Evolutionary conservation across 1,140 invertebrate genomes (phyloP).

Genomic region (Camponotus vicinus): DNA sequence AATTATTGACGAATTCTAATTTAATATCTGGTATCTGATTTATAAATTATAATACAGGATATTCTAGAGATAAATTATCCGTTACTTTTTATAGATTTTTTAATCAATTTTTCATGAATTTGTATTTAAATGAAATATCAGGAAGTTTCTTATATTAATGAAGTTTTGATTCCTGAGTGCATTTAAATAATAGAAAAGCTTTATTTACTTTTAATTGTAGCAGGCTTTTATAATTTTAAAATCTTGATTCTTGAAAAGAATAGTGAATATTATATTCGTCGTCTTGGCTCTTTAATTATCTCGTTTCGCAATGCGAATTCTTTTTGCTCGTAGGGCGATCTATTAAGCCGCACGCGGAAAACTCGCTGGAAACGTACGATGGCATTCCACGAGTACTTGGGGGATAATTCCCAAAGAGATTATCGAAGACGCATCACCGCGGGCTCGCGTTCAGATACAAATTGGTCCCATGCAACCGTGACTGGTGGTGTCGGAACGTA

Average conservation of each 20-base stretch:
- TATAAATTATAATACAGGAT: neutral
- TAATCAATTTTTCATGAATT: neutral
- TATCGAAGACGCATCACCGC: slow-evolving; percentile 77
- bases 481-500: slow-evolving; percentile 53
- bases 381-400: slow-evolving; percentile 39
- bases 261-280: neutral
- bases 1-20: neutral
- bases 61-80: neutral
- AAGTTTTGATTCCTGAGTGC: neutral
- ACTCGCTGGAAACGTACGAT: slow-evolving; percentile 45
- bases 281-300: slow-evolving; percentile 24
- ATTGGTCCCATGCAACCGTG: slow-evolving; percentile 78
- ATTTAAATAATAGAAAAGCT: neutral
- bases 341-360: slow-evolving; percentile 19
- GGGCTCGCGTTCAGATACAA: slow-evolving; percentile 76
- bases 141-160: neutral
- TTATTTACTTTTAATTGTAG: neutral
- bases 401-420: slow-evolving; percentile 75
- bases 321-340: slow-evolving; percentile 9
- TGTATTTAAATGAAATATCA: neutral
- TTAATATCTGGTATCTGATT: neutral
- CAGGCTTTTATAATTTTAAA: neutral
- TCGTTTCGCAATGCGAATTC: slow-evolving; percentile 21
- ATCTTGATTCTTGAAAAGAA: neutral
- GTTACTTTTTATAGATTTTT: neutral